Evolutionary conservation across 2,113 vertebrate genomes (phyloP).

Genomic region (Micromys minutus): DNA sequence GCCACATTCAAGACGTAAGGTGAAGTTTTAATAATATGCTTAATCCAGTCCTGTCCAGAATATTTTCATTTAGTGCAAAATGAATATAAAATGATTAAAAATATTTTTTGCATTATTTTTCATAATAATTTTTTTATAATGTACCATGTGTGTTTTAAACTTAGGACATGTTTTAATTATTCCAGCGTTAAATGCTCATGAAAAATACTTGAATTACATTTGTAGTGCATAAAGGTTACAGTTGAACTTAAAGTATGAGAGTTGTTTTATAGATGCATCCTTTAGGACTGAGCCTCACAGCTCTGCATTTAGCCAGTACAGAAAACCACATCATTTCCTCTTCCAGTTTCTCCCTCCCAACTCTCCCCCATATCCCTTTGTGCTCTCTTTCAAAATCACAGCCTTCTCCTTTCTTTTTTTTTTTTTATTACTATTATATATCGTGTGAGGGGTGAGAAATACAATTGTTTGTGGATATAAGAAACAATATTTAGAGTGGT

Average conservation of each 20-base stretch:
- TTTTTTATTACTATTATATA: background rate
- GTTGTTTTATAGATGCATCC: background rate
- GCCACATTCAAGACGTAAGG: background rate
- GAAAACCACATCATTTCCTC: no score
- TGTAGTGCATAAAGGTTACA: background rate
- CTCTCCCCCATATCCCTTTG: no score
- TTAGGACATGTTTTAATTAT: background rate
- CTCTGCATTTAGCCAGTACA: background rate
- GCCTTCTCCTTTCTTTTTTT: no score
- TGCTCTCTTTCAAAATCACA: no score
- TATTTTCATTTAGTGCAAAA: background rate
- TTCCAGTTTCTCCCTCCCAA: no score
- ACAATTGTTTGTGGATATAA: background rate
- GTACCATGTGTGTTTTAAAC: background rate
- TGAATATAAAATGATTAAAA: background rate
- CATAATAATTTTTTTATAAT: background rate
- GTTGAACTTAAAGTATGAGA: background rate
- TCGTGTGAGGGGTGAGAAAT: background rate
- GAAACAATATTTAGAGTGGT: background rate
- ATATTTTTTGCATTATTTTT: background rate
- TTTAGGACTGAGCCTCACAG: no score
- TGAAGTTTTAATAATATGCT: constrained; percentile 2
- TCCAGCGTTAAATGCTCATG: background rate
- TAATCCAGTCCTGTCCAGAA: background rate
- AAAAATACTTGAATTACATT: background rate